phyloP scores from a whole-genome alignment of 2,888 invertebrate genomes.

The Ligdia adustata region DNA sequence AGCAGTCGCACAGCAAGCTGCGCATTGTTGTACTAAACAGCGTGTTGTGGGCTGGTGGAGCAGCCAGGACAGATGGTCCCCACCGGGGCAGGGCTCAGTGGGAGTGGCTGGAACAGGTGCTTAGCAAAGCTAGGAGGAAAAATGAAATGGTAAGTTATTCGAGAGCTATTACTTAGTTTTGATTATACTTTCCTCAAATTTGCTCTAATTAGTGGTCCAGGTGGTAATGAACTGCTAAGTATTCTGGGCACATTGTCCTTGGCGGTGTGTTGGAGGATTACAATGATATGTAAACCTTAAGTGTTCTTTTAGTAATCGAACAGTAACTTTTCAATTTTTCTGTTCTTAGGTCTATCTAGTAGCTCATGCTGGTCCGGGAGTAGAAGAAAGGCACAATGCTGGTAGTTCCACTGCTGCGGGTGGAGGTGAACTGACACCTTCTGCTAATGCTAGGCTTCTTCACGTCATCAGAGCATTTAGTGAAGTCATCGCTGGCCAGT shows the following conservation, averaged over 20 bases:
- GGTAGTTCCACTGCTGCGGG: constrained; percentile 84
- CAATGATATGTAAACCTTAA: too few species aligned
- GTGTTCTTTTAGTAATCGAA: too few species aligned
- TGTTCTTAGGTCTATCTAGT: constrained; percentile 92
- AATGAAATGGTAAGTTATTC: constrained; percentile 88
- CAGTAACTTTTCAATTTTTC: too few species aligned
- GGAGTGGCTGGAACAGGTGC: constrained; percentile 91
- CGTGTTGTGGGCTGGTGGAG: constrained; percentile 88
- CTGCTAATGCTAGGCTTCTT: constrained; percentile 90
- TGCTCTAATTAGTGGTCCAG: too few species aligned
- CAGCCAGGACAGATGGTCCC: constrained; percentile 68
- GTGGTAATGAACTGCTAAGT: too few species aligned
- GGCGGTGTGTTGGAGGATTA: too few species aligned
- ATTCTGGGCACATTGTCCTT: too few species aligned
- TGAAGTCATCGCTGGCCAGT: constrained; percentile 94
- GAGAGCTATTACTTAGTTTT: too few species aligned
- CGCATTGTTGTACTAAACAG: constrained; percentile 95
- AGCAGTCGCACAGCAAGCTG: constrained; percentile 91
- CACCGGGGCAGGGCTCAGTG: constrained; percentile 87
- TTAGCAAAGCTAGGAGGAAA: constrained; percentile 89
- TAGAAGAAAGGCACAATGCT: constrained; percentile 91
- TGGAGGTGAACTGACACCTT: constrained; percentile 85
- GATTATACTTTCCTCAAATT: too few species aligned
- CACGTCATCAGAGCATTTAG: constrained; percentile 90
- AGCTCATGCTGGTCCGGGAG: constrained; percentile 95